Evolutionary conservation across 2,797 vertebrate species (phyloP).

Genomic region (Manis pentadactyla): DNA sequence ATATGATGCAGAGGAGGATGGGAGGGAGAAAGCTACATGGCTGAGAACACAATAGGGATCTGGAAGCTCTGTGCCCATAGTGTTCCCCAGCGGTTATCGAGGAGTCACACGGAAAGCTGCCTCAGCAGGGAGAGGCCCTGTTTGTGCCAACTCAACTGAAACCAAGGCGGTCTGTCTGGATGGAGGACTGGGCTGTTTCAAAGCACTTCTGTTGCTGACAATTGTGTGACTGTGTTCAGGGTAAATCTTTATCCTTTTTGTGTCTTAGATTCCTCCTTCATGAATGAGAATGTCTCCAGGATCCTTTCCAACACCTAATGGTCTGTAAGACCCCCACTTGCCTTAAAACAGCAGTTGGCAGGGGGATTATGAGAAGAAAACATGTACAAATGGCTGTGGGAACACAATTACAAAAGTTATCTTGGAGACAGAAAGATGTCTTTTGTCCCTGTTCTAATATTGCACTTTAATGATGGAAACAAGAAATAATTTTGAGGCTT

Average conservation of each 20-base stretch:
- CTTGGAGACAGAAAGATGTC: slow-evolving; percentile 9
- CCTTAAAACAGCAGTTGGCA: neutral
- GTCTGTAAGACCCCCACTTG: neutral
- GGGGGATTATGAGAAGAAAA: neutral
- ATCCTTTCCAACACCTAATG: neutral
- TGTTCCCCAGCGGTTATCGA: neutral
- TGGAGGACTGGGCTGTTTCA: neutral
- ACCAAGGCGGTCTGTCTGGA: neutral
- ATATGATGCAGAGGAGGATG: no score
- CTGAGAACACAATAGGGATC: neutral
- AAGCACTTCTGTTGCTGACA: neutral
- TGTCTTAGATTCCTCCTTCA: neutral
- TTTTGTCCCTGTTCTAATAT: neutral
- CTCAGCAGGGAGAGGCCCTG: neutral
- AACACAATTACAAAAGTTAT: neutral
- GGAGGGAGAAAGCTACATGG: neutral
- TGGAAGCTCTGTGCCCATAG: neutral
- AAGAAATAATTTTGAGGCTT: neutral
- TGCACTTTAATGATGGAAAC: neutral
- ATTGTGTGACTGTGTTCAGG: neutral
- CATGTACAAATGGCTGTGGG: neutral
- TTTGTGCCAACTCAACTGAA: neutral
- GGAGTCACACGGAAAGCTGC: neutral
- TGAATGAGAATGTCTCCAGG: neutral
- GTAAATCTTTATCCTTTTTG: neutral